phyloP scores from a whole-genome alignment of 2,113 vertebrate species.

The Potamarius usumacintae region DNA sequence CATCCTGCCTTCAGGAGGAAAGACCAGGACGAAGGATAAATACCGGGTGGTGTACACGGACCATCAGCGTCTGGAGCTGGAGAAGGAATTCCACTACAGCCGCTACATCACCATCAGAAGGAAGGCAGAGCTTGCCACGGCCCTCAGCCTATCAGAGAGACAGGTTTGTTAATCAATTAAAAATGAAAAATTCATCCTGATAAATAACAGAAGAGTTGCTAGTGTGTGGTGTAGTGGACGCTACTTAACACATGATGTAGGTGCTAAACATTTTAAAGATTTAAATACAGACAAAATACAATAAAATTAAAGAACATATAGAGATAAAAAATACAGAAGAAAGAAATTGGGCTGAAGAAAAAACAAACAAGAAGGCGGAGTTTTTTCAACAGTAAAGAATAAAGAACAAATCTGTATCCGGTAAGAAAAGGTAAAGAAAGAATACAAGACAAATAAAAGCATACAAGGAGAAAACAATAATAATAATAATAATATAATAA shows the following conservation, averaged over 20 bases:
- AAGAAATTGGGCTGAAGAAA: not conserved
- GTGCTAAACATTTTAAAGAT: not conserved
- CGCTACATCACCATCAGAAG: slow-evolving; percentile 94
- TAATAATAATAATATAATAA: too few species aligned
- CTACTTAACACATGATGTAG: not conserved
- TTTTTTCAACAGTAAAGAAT: not conserved
- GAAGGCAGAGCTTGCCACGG: slow-evolving; percentile 84
- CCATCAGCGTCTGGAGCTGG: slow-evolving; percentile 92
- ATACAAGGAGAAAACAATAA: not conserved
- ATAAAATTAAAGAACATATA: not conserved
- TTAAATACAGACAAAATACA: not conserved
- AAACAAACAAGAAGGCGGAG: not conserved
- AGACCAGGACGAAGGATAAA: slow-evolving; percentile 96
- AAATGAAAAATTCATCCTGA: not conserved
- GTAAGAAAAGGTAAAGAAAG: not conserved
- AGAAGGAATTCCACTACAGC: slow-evolving; percentile 95
- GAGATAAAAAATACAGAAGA: not conserved
- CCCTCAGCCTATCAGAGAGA: slow-evolving; percentile 86
- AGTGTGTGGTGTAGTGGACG: not conserved
- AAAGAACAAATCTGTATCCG: not conserved
- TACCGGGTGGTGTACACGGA: slow-evolving; percentile 97
- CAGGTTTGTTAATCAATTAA: slow-evolving; percentile 70
- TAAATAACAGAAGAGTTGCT: not conserved
- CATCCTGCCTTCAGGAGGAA: slow-evolving; percentile 74
- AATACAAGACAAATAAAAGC: not conserved